phyloP scores from a whole-genome alignment of 1,140 invertebrate genomes.

The Drosophila serrata region DNA sequence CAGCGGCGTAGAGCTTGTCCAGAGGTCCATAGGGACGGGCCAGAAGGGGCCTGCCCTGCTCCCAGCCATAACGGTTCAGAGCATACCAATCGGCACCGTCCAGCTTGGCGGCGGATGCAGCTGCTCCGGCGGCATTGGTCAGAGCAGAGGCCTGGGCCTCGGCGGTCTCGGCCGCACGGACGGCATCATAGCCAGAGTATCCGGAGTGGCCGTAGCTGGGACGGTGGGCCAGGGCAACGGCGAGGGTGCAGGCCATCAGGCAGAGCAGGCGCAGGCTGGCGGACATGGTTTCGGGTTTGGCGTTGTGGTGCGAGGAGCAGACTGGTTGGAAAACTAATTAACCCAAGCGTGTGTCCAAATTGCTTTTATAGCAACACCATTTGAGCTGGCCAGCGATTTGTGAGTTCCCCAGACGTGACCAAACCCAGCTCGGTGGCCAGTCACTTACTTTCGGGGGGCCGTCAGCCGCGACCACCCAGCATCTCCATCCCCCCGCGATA shows the following conservation, averaged over 20 bases:
- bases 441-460: slow-evolving; percentile 65
- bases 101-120: slow-evolving; percentile 74
- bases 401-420: slow-evolving; percentile 76
- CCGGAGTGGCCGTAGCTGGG: slow-evolving; percentile 15
- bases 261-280: slow-evolving; percentile 63
- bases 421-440: slow-evolving; percentile 50
- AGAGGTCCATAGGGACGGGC: slow-evolving; percentile 63
- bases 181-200: slow-evolving; percentile 46
- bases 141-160: slow-evolving; percentile 77
- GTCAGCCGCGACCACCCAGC: slow-evolving; percentile 30
- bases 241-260: slow-evolving; percentile 68
- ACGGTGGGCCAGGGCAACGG: slow-evolving; percentile 43
- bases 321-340: slow-evolving; percentile 74
- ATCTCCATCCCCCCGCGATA: slow-evolving; percentile 47
- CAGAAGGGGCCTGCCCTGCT: slow-evolving; percentile 73
- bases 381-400: slow-evolving; percentile 70
- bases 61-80: slow-evolving; percentile 74
- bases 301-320: slow-evolving; percentile 65
- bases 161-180: slow-evolving; percentile 57
- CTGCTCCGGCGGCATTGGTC: slow-evolving; percentile 75
- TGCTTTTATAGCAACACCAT: slow-evolving; percentile 80
- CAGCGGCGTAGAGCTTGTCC: slow-evolving; percentile 71
- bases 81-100: slow-evolving; percentile 61
- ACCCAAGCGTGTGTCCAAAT: slow-evolving; percentile 75
- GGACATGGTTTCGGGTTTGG: slow-evolving; percentile 53